Evolutionary conservation across 2,113 vertebrate species (phyloP), one percentile per base, ranked within the genome.

Genomic region (Rhynchomys soricoides): DNA sequence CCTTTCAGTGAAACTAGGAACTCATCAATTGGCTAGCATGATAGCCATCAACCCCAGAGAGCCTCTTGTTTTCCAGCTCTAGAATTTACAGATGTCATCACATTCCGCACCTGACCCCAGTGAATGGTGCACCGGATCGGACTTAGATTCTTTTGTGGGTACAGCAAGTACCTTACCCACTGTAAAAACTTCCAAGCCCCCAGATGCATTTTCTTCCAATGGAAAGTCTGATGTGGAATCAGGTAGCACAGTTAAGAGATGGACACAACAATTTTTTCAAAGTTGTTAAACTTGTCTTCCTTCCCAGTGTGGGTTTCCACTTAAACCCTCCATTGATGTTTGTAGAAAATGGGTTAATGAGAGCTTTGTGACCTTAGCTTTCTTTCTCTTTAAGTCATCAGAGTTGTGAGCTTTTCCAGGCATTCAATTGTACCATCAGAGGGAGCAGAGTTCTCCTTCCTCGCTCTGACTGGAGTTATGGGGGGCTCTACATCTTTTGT

Each of bases 281-380:
- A 77, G 21, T 15, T 57, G 55, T 48, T 57, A 10, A 31, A 57
- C 22, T 29, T 50, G 64, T 64, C 64, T 81, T 85, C 29, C n/a
- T 86, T 75, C 50, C 57, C 16, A 7, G 43, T 50, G 48, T 90
- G n/a, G 21, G 31, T 88, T 92, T 85, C 57, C 64, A 70, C 26
- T 93, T 77, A 59, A 24, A 29, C 9, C 82, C 1, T 66, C 43
- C 11, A n/a, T 6, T 45, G 15, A 77, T 62, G 37, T 2, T 22
- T 22, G 5, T 5, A 0, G 77, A 70, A 52, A 1, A 7, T n/a
- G 6, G 93, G 1, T 1, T 17, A 5, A 0, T 50, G 29, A 22
- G 7, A 74, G 37, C 55, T 86, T 45, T 48, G 66, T 21, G 4
- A n/a, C 43, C 79, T 74, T 64, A 86, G 55, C 29, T 62, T 62